Evolutionary conservation across 2,888 invertebrate genomes (phyloP).

Genomic region (Cryptophagus acutangulus): DNA sequence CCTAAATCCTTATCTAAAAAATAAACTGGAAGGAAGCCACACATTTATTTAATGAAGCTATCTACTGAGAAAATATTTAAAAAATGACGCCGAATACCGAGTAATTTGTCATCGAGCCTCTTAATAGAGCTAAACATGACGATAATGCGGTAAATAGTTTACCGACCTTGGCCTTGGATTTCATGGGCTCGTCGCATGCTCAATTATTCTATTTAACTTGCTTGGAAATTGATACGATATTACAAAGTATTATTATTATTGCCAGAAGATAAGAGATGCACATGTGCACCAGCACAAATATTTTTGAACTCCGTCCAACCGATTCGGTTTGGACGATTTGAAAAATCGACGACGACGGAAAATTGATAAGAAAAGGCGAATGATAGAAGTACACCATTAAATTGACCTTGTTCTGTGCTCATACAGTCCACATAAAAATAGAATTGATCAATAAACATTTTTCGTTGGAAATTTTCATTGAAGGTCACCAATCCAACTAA

Average conservation of each 20-base stretch:
- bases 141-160: constrained; percentile 31
- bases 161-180: constrained; percentile 35
- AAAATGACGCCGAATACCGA: constrained; percentile 2
- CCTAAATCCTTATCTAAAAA: constrained; percentile 2
- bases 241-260: constrained; percentile 2
- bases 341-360: no score
- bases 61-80: neutral
- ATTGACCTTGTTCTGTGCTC: no score
- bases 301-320: no score
- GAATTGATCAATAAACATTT: constrained; percentile 1
- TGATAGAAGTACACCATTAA: no score
- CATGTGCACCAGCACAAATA: no score
- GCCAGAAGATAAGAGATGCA: neutral
- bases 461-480: constrained; percentile 5
- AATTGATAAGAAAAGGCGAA: no score
- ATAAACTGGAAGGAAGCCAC: constrained; percentile 1
- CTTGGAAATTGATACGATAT: neutral
- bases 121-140: constrained; percentile 30
- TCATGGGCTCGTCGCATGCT: constrained; percentile 33
- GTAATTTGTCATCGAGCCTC: constrained; percentile 31
- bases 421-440: no score
- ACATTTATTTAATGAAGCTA: neutral
- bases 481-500: constrained; percentile 2
- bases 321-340: no score
- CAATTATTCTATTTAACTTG: neutral